These are phyloP conservation scores for Pangasius djambal DNA, from an alignment of 2,797 vertebrate genomes.

Conservation along the genomic window DNA sequence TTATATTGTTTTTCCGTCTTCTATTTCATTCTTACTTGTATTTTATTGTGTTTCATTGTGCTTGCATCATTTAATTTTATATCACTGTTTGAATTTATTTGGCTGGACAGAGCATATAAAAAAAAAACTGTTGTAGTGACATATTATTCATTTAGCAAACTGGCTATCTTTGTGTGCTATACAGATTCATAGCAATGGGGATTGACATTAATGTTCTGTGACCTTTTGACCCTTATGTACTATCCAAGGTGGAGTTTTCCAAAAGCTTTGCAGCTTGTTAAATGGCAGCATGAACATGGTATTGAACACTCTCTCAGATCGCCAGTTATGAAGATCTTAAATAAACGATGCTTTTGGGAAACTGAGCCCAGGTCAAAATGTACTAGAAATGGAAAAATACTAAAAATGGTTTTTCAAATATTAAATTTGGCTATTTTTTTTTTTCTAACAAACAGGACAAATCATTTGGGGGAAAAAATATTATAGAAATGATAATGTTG, in stretches of 20 bases:
- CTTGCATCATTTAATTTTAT: neutral
- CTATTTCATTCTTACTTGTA: neutral
- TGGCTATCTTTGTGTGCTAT: neutral
- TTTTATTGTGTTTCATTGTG: neutral
- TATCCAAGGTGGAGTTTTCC: neutral
- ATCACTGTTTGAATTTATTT: neutral
- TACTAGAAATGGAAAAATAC: neutral
- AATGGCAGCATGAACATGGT: neutral
- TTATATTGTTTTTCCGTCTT: neutral
- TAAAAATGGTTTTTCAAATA: neutral
- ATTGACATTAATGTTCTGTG: neutral
- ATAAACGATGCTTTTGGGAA: neutral
- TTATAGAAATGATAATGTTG: neutral
- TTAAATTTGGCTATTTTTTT: neutral
- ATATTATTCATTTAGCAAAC: neutral
- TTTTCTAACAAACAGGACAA: neutral
- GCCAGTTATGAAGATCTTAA: neutral
- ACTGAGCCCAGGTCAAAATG: neutral
- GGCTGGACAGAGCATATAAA: neutral
- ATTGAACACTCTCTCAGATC: neutral
- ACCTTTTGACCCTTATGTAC: neutral
- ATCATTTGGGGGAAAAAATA: neutral
- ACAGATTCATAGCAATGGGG: neutral
- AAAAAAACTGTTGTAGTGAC: neutral
- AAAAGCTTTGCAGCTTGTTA: neutral